These are phyloP conservation scores for Danaus chrysippus DNA, from an alignment of 2,888 invertebrate genomes.

Conservation along the genomic window DNA sequence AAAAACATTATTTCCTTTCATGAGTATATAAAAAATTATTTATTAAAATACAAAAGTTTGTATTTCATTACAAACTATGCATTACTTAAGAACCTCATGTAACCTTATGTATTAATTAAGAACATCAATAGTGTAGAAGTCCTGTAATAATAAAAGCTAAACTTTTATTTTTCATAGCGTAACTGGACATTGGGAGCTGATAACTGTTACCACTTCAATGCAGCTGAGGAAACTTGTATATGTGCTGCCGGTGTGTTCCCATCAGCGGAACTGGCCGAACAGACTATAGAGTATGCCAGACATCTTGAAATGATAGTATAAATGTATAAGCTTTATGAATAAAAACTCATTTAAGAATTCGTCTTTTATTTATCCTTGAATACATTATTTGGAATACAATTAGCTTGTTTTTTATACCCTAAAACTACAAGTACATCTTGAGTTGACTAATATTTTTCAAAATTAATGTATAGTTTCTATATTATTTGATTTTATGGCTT, in stretches of 20 bases:
- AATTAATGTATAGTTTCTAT: constrained; percentile 38
- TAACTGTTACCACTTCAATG: constrained; percentile 88
- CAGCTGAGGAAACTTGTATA: constrained; percentile 85
- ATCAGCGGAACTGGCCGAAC: constrained; percentile 93
- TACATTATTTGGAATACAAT: not conserved
- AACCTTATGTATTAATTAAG: too few species aligned
- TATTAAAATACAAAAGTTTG: too few species aligned
- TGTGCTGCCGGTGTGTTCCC: constrained; percentile 83
- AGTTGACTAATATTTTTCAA: constrained; percentile 11
- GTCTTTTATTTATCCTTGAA: not conserved
- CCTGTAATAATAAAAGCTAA: not conserved
- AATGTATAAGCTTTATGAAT: constrained; percentile 36
- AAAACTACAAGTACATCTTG: not conserved
- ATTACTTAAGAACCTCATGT: too few species aligned
- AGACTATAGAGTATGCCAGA: constrained; percentile 97
- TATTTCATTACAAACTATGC: too few species aligned
- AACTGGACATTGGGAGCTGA: constrained; percentile 90
- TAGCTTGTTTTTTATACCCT: not conserved
- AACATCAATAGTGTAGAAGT: too few species aligned
- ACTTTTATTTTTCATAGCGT: constrained; percentile 74
- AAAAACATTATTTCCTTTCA: too few species aligned
- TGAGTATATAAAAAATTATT: too few species aligned
- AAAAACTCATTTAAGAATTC: not conserved
- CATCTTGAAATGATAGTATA: constrained; percentile 99
- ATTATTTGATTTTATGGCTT: constrained; percentile 49